Evolutionary conservation across 2,888 invertebrate genomes (phyloP).

Genomic region (Drosophila infuscata): DNA sequence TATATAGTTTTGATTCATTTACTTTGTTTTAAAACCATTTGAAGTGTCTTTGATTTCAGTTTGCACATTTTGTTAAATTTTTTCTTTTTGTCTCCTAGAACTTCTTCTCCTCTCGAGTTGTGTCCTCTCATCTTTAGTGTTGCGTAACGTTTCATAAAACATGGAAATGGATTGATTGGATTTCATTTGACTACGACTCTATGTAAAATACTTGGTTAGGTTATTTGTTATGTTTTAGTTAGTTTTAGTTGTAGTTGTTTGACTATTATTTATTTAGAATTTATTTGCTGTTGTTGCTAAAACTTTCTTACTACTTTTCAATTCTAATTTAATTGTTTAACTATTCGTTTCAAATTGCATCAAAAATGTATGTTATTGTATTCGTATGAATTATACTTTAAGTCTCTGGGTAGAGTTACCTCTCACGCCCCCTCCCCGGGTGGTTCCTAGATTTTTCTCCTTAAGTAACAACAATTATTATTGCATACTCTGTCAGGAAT

Average conservation of each 20-base stretch:
- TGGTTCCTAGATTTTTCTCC: constrained; percentile 27
- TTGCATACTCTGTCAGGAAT: constrained; percentile 1
- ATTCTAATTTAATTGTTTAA: constrained; percentile 68
- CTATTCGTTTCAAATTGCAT: constrained; percentile 63
- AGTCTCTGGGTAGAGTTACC: constrained; percentile 10
- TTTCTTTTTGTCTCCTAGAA: background rate
- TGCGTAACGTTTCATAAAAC: constrained; percentile 64
- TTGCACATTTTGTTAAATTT: constrained; percentile 66
- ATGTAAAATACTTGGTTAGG: constrained; percentile 70
- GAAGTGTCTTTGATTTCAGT: constrained; percentile 70
- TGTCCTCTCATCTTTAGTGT: constrained; percentile 55
- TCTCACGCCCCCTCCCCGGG: constrained; percentile 24
- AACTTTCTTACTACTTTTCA: constrained; percentile 68
- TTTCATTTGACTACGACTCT: constrained; percentile 46
- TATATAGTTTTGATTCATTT: constrained; percentile 66
- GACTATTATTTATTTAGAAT: constrained; percentile 69
- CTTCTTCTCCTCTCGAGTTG: background rate
- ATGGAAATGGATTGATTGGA: constrained; percentile 58
- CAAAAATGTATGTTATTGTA: constrained; percentile 57
- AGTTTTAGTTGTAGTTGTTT: constrained; percentile 43
- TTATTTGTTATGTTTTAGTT: constrained; percentile 40
- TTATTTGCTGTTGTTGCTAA: constrained; percentile 59
- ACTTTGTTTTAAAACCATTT: constrained; percentile 64
- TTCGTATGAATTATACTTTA: constrained; percentile 35
- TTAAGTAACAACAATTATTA: constrained; percentile 13